A percentile compares a stretch with the other conserved stretches of the same genome.
These are phyloP conservation scores for Nephrotoma appendiculata DNA, from an alignment of 2,888 invertebrate species.

Conservation along the genomic window DNA sequence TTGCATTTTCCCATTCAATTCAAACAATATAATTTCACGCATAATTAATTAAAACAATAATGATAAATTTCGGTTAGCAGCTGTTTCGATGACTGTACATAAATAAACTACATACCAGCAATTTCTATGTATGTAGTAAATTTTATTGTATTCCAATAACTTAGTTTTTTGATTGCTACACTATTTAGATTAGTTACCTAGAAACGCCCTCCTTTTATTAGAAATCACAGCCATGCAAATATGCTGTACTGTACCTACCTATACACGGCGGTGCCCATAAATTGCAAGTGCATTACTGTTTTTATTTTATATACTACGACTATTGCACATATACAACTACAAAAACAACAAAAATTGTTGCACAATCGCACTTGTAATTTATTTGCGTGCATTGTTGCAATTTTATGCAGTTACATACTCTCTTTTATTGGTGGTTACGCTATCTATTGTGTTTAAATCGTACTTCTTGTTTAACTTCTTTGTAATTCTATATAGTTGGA, in stretches of 20 bases:
- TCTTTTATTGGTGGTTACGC: background rate
- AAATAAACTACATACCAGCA: background rate
- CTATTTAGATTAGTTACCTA: conserved; percentile 11
- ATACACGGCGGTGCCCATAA: background rate
- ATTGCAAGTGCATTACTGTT: conserved; percentile 11
- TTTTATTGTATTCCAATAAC: background rate
- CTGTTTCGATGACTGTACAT: background rate
- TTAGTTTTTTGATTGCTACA: conserved; percentile 3
- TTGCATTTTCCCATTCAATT: no score
- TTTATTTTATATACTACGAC: background rate
- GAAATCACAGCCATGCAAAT: background rate
- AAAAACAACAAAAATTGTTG: background rate
- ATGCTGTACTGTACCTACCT: background rate
- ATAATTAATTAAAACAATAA: background rate
- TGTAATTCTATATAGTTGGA: background rate
- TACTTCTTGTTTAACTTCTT: background rate
- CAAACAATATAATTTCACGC: background rate
- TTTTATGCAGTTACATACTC: background rate
- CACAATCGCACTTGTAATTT: background rate
- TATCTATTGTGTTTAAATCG: background rate
- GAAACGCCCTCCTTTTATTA: conserved; percentile 14
- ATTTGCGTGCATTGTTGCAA: background rate
- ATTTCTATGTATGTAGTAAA: background rate
- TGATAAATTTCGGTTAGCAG: background rate
- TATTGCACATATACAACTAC: background rate